Evolutionary conservation across 2,113 vertebrate genomes (phyloP), one percentile per base, ranked within the genome.

Genomic region (Pithys albifrons): DNA sequence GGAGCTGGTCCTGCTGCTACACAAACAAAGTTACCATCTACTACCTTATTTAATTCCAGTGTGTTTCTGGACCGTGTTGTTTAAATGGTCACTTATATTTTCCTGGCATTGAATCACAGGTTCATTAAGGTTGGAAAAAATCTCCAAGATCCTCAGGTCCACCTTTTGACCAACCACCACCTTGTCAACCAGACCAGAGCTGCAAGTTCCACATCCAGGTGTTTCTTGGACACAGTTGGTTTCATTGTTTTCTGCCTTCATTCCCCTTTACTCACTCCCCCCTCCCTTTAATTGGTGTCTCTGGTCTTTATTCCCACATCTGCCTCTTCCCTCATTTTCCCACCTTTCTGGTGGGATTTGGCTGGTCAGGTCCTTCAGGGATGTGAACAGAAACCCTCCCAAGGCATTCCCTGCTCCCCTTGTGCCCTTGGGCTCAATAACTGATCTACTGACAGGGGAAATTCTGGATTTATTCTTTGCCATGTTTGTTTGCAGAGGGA

Each of bases 211-310:
- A 24, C n/a, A 20, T 54, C 62, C 87, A 41, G 62, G 4, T 5
- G 29, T 4, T 67, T 46, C 33, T 14, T 19, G 46, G 16, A 1
- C 33, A 13, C 23, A 11, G 0, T 0, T 83, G 43, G 11, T 61
- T 58, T 48, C 2, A 19, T 8, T 55, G 86, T 89, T 41, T 55
- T 4, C 72, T 65, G 7, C 1, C 29, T 51, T 85, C 52, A 2
- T 49, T 84, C 46, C 39, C 12, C 23, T 48, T 46, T 35, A 8
- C 22, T 81, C 87, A 3, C 14, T 35, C 9, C 31, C 31, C 41
- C 41, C 41, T 79, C n/a, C 23, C 43, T 62, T 19, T 35, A 66
- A 27, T 23, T 35, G 28, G 10, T 25, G 5, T 39, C 23, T 37
- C 35, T 51, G 7, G 51, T 25, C 18, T 41, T 91, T 54, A 62